A percentile compares a stretch with the other conserved stretches of the same genome.
phyloP scores from a whole-genome alignment of 2,797 vertebrate genomes.

The Bucorvus abyssinicus region DNA sequence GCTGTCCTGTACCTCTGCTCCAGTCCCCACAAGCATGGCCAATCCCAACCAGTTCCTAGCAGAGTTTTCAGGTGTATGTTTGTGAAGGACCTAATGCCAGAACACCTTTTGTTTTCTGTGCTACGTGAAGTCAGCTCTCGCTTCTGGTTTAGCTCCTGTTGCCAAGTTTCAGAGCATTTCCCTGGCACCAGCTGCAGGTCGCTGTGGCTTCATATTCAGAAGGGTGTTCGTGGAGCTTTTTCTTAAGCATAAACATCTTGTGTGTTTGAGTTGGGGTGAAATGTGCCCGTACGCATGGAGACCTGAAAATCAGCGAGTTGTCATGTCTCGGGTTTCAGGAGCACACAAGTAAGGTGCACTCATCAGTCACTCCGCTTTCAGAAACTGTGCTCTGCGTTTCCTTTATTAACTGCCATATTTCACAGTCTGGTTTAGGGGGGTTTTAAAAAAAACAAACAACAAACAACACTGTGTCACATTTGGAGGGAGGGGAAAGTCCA shows the following conservation, averaged over 20 bases:
- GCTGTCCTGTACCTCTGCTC: background rate
- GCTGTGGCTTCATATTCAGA: background rate
- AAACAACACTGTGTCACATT: rapidly evolving
- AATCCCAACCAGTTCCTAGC: background rate
- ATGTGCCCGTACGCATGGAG: background rate
- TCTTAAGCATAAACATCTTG: background rate
- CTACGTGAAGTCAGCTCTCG: background rate
- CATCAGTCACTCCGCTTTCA: background rate
- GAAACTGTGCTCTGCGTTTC: background rate
- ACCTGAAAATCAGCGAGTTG: background rate
- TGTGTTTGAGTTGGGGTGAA: background rate
- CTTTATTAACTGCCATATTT: background rate
- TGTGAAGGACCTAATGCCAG: background rate
- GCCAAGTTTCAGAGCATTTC: background rate
- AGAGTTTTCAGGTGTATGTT: background rate
- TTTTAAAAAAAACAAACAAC: background rate
- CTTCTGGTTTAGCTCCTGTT: slow-evolving; percentile 27
- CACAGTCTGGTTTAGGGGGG: background rate
- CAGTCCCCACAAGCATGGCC: rapidly evolving
- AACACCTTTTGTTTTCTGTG: slow-evolving; percentile 15
- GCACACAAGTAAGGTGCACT: rapidly evolving
- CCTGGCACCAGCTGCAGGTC: background rate
- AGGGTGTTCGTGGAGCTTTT: background rate
- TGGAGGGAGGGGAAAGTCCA: background rate
- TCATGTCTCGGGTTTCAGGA: background rate